Base-by-base conservation (phyloP, 2,888 invertebrate species). In the Barypeithes pellucidus region DNA sequence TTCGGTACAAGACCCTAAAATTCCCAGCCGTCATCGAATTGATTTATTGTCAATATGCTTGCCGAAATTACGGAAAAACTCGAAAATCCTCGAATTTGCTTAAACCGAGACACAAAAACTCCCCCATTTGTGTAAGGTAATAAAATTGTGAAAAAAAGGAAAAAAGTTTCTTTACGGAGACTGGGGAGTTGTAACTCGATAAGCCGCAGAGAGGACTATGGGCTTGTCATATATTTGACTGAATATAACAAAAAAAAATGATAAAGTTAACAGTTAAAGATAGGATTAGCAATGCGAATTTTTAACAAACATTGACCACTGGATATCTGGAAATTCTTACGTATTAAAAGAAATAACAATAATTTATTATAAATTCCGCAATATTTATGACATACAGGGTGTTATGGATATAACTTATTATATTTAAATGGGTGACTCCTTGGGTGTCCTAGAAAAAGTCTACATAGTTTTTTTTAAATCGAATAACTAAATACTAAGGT, bases 31-130 rank as follows among this genome's bases (percentile, higher is more conserved):
- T 54, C 54, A 54, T 54, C 33, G 33, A 14, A 16, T 8, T 54
- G 54, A 54, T 54, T 54, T 54, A 54, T 54, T 16, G 29, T 33
- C 54, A 54, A 54, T 54, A 54, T 54, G 54, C 54, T 16, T 14
- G 14, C 33, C 16, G n/a, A 33, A 54, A 54, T 16, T 54, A 29
- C 16, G 9, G 12, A 52, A 33, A 54, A 54, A 54, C 29, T 54
- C 29, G 33, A 54, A 52, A 33, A 29, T 54, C 54, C 33, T 54
- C 33, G 16, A 54, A 54, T 54, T 33, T 54, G 29, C 29, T 14
- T 33, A 16, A 54, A 29, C 16, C 33, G 3, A 33, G 22, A 54
- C 33, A 54, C 29, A 54, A 54, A 54, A 54, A 16, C 33, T 29
- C 12, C 16, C 54, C 33, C n/a, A n/a, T 54, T 54, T 52, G 5